Evolutionary conservation across 1,140 invertebrate genomes (phyloP).

Genomic region (Tetragonula clypearis): DNA sequence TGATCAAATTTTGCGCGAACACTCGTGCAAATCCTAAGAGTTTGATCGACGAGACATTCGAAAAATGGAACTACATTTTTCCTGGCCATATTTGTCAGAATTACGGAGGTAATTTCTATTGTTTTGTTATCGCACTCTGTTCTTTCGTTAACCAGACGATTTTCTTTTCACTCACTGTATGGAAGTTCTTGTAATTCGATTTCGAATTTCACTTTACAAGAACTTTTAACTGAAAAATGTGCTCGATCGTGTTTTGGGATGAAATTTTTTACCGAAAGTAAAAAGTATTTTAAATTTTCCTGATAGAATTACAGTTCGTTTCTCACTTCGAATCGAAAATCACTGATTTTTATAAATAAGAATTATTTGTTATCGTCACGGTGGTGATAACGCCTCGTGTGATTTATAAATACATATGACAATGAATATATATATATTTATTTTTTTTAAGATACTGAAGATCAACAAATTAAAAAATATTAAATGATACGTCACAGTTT

Average conservation of each 20-base stretch:
- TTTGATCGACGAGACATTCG: background rate
- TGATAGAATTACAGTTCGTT: no score
- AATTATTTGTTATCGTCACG: no score
- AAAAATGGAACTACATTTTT: background rate
- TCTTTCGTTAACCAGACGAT: background rate
- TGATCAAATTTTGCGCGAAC: background rate
- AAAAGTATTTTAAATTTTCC: no score
- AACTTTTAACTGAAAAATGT: background rate
- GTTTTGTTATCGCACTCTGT: background rate
- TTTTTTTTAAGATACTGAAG: no score
- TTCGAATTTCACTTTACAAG: background rate
- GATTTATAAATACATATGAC: no score
- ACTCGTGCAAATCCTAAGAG: background rate
- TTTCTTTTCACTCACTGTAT: background rate
- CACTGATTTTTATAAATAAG: no score
- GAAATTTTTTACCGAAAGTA: background rate
- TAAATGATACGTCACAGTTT: no score
- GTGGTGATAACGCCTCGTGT: no score
- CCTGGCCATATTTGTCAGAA: background rate
- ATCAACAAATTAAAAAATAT: no score
- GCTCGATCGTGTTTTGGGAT: background rate
- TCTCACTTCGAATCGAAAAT: no score
- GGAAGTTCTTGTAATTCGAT: background rate
- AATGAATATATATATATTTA: no score
- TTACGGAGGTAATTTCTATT: background rate